Percentiles rank a stretch among this genome's conserved stretches.
phyloP scores from a whole-genome alignment of 2,888 invertebrate species.

The Eupithecia tripunctaria region DNA sequence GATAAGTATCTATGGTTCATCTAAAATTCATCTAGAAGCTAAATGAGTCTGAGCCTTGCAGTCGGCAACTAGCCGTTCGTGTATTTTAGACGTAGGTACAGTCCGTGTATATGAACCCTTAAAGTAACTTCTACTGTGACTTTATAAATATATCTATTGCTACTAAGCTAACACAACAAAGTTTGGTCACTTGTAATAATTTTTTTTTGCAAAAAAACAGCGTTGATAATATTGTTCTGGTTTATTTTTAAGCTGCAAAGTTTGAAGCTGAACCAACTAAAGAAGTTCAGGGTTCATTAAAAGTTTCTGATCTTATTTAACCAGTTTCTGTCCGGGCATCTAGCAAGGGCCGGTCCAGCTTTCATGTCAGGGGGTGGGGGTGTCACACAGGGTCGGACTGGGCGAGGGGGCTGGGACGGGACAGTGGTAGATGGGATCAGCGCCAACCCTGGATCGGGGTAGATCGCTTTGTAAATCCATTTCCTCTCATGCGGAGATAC shows the following conservation, averaged over 20 bases:
- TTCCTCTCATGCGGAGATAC: background rate
- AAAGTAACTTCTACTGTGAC: background rate
- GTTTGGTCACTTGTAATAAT: background rate
- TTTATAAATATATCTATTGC: background rate
- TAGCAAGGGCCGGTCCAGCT: background rate
- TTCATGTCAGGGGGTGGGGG: background rate
- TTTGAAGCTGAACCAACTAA: background rate
- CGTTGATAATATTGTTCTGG: background rate
- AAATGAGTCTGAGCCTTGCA: no score
- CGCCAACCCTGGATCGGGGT: background rate
- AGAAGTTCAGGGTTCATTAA: slow-evolving; percentile 8
- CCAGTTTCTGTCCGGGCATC: background rate
- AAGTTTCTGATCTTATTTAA: background rate
- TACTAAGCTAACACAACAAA: background rate
- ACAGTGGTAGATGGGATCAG: background rate
- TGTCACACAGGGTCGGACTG: background rate
- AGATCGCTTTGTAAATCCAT: background rate
- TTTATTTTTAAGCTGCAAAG: background rate
- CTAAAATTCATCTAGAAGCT: no score
- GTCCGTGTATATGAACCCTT: no score
- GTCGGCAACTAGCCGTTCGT: no score
- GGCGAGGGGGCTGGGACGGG: background rate
- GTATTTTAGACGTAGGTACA: no score
- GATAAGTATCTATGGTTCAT: no score
- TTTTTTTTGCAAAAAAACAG: background rate